Conservation (phyloP, 2,797 vertebrate genomes). For the Phaenicophaeus curvirostris region DNA sequence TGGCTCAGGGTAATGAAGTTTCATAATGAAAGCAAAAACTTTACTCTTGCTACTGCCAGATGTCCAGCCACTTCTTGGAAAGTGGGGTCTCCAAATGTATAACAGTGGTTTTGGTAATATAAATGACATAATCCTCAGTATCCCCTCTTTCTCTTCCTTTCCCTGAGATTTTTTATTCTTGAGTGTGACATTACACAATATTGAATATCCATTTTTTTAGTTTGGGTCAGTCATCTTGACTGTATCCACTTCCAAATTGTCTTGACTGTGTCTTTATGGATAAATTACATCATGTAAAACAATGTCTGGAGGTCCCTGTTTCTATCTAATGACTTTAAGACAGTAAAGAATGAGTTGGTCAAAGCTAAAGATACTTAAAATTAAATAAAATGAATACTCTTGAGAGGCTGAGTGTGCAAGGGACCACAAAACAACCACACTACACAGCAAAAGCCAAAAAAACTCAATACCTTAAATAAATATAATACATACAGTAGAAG, state of each 20-base stretch:
- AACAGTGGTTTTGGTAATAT: not conserved
- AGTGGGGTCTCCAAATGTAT: not conserved
- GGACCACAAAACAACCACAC: not conserved
- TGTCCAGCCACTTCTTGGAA: not conserved
- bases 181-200: not conserved
- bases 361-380: not conserved
- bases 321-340: not conserved
- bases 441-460: not conserved
- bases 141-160: not conserved
- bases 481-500: not conserved
- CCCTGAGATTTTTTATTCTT: not conserved
- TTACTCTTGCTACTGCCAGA: not conserved
- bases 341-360: not conserved
- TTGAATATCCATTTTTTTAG: not conserved
- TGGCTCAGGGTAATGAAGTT: not conserved
- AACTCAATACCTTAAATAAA: not conserved
- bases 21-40: not conserved
- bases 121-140: not conserved
- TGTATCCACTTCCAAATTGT: not conserved
- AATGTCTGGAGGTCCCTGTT: not conserved
- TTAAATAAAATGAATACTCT: not conserved
- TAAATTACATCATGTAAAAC: not conserved
- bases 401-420: not conserved
- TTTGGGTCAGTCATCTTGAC: not conserved
- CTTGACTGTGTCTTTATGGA: not conserved